Percentiles rank a stretch among this genome's conserved stretches.
These are phyloP conservation scores for Alfaro cultratus DNA, from an alignment of 2,797 vertebrate genomes.

Conservation along the genomic window DNA sequence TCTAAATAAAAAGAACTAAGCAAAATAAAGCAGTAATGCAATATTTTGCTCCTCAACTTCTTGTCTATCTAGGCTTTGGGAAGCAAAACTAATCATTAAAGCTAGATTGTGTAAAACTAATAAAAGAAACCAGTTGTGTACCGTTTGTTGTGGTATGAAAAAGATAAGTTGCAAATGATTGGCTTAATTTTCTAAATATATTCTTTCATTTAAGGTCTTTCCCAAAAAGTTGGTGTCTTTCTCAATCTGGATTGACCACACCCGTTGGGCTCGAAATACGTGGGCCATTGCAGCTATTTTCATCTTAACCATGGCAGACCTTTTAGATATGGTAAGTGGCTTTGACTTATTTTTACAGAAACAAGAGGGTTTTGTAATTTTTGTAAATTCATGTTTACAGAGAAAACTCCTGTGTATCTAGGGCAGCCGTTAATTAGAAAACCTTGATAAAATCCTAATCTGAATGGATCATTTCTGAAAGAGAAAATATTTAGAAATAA, in stretches of 20 bases:
- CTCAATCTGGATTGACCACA: conserved; percentile 96
- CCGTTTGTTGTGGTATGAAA: not conserved
- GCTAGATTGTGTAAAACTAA: not conserved
- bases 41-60: not conserved
- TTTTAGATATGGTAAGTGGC: conserved; percentile 91
- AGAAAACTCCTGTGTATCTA: not conserved
- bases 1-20: not conserved
- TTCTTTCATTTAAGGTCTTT: conserved; percentile 81
- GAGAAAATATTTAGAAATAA: not conserved
- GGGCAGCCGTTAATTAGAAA: not conserved
- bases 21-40: not conserved
- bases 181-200: not conserved
- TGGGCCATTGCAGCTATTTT: conserved; percentile 97
- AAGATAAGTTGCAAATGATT: not conserved
- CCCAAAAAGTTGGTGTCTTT: conserved; percentile 93
- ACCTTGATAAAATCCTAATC: not conserved
- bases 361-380: not conserved
- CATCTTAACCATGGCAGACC: conserved; percentile 90
- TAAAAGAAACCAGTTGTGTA: not conserved
- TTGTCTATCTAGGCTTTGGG: not conserved
- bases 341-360: not conserved
- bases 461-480: not conserved
- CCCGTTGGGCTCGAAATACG: conserved; percentile 94
- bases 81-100: not conserved
- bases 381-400: not conserved